These are phyloP conservation scores for Prolemur simus DNA, from an alignment of 2,113 vertebrate species.

Conservation along the genomic window DNA sequence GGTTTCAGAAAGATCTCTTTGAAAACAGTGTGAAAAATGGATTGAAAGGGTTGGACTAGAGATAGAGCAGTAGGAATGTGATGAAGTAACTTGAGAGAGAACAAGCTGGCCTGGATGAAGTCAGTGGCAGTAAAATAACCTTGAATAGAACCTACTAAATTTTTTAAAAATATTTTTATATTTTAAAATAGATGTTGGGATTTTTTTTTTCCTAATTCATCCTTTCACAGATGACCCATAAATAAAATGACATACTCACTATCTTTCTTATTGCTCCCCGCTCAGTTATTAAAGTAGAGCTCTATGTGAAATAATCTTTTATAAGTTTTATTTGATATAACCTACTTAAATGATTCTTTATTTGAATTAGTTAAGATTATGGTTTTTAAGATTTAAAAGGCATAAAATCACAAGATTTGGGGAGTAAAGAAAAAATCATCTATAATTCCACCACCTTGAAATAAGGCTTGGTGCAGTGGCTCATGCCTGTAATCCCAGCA, in stretches of 20 bases:
- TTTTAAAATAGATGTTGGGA: conserved; percentile 17
- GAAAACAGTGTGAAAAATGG: neutral
- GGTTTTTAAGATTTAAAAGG: conserved; percentile 31
- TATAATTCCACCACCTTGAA: neutral
- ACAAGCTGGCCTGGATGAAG: neutral
- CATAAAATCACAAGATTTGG: conserved; percentile 39
- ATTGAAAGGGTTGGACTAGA: neutral
- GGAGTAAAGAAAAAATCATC: conserved; percentile 57
- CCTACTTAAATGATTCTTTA: conserved; percentile 5
- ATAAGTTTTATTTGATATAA: neutral
- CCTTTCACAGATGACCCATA: neutral
- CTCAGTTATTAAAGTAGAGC: neutral
- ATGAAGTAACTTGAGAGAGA: neutral
- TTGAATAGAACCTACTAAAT: neutral
- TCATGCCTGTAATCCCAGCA: no score
- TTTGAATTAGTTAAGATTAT: conserved; percentile 37
- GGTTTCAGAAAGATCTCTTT: conserved; percentile 25
- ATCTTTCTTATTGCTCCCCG: neutral
- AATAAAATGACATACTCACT: neutral
- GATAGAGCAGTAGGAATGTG: neutral
- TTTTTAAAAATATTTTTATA: neutral
- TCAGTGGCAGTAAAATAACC: neutral
- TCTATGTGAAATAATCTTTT: conserved; percentile 1
- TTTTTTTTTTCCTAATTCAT: conserved; percentile 22
- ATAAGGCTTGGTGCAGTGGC: neutral